phyloP scores from a whole-genome alignment of 2,113 vertebrate species.

The Corythornis madagascariensis region DNA sequence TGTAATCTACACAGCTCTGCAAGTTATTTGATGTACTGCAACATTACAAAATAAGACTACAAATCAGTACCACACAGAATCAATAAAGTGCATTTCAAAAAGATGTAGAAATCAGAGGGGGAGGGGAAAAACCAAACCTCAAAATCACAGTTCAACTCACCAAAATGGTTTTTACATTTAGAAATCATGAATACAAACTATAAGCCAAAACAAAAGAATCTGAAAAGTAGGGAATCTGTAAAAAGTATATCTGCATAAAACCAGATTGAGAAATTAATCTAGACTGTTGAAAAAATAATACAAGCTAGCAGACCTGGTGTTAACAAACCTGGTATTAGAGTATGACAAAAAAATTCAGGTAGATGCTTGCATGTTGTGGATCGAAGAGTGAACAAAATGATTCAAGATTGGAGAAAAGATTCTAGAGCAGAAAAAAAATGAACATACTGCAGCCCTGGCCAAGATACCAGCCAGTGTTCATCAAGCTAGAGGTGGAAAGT shows the following conservation, averaged over 20 bases:
- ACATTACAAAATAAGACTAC: background rate
- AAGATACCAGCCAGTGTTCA: background rate
- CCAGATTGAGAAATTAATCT: background rate
- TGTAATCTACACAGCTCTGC: background rate
- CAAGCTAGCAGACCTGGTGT: background rate
- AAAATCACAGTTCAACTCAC: background rate
- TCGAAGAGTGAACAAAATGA: background rate
- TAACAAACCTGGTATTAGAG: background rate
- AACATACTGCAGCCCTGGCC: background rate
- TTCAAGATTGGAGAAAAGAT: background rate
- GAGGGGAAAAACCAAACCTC: background rate
- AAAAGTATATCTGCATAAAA: background rate
- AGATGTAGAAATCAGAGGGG: accelerated
- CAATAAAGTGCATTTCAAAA: background rate
- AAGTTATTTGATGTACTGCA: background rate
- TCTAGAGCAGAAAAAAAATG: background rate
- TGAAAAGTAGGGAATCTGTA: background rate
- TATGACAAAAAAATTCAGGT: background rate
- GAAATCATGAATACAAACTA: background rate
- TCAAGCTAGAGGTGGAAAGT: background rate
- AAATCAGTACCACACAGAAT: background rate
- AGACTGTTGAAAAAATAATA: background rate
- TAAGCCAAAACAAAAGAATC: background rate
- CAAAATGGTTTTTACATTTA: background rate
- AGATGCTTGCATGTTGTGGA: background rate